Evolutionary conservation across 1,140 invertebrate species (phyloP).

Genomic region (Aculops lycopersici): DNA sequence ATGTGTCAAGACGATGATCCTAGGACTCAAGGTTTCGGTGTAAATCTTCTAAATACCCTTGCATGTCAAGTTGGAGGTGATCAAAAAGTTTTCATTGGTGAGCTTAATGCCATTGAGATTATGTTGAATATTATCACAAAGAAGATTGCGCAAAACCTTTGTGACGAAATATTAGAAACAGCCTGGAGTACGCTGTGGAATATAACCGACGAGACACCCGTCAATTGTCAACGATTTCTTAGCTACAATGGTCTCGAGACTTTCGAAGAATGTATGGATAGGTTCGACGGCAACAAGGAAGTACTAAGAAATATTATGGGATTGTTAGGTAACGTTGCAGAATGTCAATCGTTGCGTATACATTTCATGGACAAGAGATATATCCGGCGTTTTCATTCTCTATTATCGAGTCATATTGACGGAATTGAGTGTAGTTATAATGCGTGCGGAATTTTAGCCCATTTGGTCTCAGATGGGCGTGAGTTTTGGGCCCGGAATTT

Average conservation of each 20-base stretch:
- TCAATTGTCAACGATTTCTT: conserved; percentile 63
- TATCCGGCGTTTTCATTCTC: conserved; percentile 44
- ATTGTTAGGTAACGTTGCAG: conserved; percentile 61
- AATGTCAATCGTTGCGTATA: conserved; percentile 46
- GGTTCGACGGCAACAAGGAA: conserved; percentile 19
- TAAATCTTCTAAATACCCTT: conserved; percentile 70
- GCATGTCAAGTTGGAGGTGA: conserved; percentile 76
- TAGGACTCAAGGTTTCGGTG: conserved; percentile 54
- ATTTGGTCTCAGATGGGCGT: conserved; percentile 60
- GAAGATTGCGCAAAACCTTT: conserved; percentile 31
- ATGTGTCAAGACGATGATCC: conserved; percentile 34
- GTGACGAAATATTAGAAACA: conserved; percentile 81
- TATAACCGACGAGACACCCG: conserved; percentile 44
- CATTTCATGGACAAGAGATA: conserved; percentile 52
- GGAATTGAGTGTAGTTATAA: conserved; percentile 93
- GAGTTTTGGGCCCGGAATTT: conserved; percentile 28
- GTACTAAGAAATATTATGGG: conserved; percentile 79
- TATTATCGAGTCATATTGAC: conserved; percentile 50
- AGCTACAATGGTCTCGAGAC: conserved; percentile 48
- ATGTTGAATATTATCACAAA: conserved; percentile 52
- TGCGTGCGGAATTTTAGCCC: conserved; percentile 70
- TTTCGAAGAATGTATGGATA: conserved; percentile 40
- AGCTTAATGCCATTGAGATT: conserved; percentile 54
- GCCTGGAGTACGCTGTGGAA: conserved; percentile 73
- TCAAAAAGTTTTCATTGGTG: conserved; percentile 60